These are phyloP conservation scores for Sesia apiformis DNA, from an alignment of 2,888 invertebrate species.

Conservation along the genomic window DNA sequence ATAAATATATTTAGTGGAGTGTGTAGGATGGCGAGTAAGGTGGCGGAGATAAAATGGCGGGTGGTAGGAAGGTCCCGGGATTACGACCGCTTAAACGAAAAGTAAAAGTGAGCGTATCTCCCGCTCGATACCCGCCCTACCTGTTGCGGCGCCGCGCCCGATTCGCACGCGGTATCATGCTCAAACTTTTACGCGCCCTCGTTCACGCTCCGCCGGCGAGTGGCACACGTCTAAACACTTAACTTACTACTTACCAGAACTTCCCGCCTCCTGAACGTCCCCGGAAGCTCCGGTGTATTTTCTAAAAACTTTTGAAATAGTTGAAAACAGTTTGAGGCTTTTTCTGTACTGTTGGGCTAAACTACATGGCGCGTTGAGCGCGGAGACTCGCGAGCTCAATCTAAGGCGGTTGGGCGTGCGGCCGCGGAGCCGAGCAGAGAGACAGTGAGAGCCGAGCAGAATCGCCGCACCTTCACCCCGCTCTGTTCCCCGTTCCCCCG, in stretches of 20 bases:
- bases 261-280: conserved; percentile 27
- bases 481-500: not conserved
- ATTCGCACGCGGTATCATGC: conserved; percentile 18
- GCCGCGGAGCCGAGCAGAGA: conserved; percentile 15
- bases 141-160: conserved; percentile 54
- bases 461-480: not conserved
- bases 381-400: conserved; percentile 22
- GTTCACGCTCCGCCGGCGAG: conserved; percentile 16
- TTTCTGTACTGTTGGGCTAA: conserved; percentile 25
- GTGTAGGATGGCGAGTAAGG: not conserved
- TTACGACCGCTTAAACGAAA: conserved; percentile 39
- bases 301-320: conserved; percentile 41
- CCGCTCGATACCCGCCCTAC: conserved; percentile 53
- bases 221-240: conserved; percentile 13
- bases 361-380: conserved; percentile 38
- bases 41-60: conserved; percentile 44
- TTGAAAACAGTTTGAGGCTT: conserved; percentile 50
- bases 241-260: conserved; percentile 40
- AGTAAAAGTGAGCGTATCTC: conserved; percentile 33
- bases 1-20: not conserved
- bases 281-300: conserved; percentile 31
- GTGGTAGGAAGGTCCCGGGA: conserved; percentile 30
- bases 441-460: conserved; percentile 13
- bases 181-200: conserved; percentile 52
- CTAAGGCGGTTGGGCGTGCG: conserved; percentile 29